Evolutionary conservation across 2,113 vertebrate genomes (phyloP).

Genomic region (Brachionichthys hirsutus): DNA sequence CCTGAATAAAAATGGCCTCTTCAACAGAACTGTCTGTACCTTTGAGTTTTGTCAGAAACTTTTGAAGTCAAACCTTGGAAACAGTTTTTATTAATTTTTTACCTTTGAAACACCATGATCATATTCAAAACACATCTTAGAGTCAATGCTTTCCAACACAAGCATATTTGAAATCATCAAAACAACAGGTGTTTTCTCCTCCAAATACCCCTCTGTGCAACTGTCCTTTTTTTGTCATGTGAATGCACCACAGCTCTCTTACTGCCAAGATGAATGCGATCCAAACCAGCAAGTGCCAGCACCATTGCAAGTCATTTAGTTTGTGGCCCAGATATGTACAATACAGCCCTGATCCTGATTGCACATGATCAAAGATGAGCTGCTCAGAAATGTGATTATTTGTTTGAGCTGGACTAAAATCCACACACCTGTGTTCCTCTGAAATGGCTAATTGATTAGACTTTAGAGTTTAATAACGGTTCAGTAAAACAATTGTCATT

Average conservation of each 20-base stretch:
- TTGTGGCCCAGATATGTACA: slow-evolving; percentile 59
- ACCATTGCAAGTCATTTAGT: slow-evolving; percentile 65
- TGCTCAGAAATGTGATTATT: slow-evolving; percentile 67
- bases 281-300: slow-evolving; percentile 67
- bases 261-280: slow-evolving; percentile 71
- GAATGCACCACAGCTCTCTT: slow-evolving; percentile 56
- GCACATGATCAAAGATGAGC: slow-evolving; percentile 70
- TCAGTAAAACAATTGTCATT: slow-evolving; percentile 63
- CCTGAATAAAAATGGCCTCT: slow-evolving; percentile 13
- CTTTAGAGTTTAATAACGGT: slow-evolving; percentile 52
- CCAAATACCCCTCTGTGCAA: slow-evolving; percentile 53
- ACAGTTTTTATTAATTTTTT: background rate
- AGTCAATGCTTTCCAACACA: slow-evolving; percentile 27
- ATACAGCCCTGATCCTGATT: slow-evolving; percentile 70
- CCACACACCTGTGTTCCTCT: slow-evolving; percentile 55
- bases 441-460: slow-evolving; percentile 73
- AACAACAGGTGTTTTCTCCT: slow-evolving; percentile 67
- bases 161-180: slow-evolving; percentile 55
- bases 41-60: slow-evolving; percentile 10
- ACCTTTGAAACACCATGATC: background rate
- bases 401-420: slow-evolving; percentile 65
- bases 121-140: slow-evolving; percentile 15
- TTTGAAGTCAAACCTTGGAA: slow-evolving; percentile 5
- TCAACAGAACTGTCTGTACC: background rate
- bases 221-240: slow-evolving; percentile 62